phyloP scores from a whole-genome alignment of 2,888 invertebrate species.

The Nomada fucata region DNA sequence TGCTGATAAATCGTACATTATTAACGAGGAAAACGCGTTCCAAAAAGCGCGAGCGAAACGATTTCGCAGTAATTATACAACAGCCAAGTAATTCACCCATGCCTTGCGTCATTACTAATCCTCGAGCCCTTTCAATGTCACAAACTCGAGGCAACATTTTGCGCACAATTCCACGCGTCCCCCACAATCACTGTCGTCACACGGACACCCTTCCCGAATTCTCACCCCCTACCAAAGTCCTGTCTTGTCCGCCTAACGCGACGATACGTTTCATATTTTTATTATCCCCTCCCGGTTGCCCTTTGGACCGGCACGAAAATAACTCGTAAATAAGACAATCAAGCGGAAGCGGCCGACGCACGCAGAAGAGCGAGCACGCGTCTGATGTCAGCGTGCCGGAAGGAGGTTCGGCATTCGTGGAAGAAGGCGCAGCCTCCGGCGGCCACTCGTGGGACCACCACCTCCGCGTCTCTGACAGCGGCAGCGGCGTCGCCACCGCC shows the following conservation, averaged over 20 bases:
- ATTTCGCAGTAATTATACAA: too few relatives aligned
- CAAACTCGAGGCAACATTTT: too few relatives aligned
- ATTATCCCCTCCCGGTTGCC: too few relatives aligned
- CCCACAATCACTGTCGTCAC: not conserved
- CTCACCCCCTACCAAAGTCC: not conserved
- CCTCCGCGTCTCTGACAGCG: conserved; percentile 41
- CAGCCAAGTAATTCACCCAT: too few relatives aligned
- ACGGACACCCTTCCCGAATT: too few relatives aligned
- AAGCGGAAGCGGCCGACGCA: conserved; percentile 3
- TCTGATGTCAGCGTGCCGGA: conserved; percentile 39
- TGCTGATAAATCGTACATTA: too few relatives aligned
- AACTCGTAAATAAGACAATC: conserved; percentile 38
- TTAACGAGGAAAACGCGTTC: too few relatives aligned
- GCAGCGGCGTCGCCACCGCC: conserved; percentile 47
- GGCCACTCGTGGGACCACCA: conserved; percentile 33
- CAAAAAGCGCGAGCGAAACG: too few relatives aligned
- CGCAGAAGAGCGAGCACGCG: conserved; percentile 32
- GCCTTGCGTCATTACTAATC: too few relatives aligned
- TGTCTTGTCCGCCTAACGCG: not conserved
- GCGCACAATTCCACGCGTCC: not conserved
- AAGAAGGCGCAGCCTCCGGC: conserved; percentile 75
- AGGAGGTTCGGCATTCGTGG: conserved; percentile 59
- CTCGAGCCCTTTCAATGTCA: too few relatives aligned
- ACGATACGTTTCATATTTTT: too few relatives aligned
- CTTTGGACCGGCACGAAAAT: not conserved